Evolutionary conservation across 2,113 vertebrate species (phyloP).

Genomic region (Globicephala melas): DNA sequence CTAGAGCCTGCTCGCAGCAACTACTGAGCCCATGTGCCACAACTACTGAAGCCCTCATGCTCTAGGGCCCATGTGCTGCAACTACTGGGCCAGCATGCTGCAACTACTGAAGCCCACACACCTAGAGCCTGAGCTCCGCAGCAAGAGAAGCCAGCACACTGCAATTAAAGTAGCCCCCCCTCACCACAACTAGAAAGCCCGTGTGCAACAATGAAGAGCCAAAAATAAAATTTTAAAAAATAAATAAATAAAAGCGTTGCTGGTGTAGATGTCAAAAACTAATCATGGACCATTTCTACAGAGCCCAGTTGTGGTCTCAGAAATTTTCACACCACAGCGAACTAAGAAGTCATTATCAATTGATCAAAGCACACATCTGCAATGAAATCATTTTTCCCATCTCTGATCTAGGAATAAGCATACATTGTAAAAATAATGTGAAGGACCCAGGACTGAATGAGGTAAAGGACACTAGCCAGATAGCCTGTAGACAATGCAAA

Average conservation of each 20-base stretch:
- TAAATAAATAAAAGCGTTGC: background rate
- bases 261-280: background rate
- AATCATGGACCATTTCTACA: background rate
- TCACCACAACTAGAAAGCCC: too few relatives aligned
- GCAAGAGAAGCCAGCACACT: too few relatives aligned
- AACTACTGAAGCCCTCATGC: too few relatives aligned
- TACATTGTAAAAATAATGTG: background rate
- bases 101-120: too few relatives aligned
- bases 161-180: too few relatives aligned
- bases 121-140: too few relatives aligned
- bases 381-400: background rate
- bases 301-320: background rate
- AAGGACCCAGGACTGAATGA: background rate
- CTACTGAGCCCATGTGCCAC: too few relatives aligned
- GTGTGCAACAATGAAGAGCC: too few relatives aligned
- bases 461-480: background rate
- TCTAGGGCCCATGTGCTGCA: too few relatives aligned
- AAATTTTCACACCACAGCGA: background rate
- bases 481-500: background rate
- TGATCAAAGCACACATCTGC: background rate
- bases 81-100: too few relatives aligned
- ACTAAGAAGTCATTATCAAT: background rate
- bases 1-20: too few relatives aligned
- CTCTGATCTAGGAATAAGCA: background rate
- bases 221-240: too few relatives aligned